These are phyloP conservation scores for Lucifuga dentata DNA, from an alignment of 2,113 vertebrate species.

Conservation along the genomic window DNA sequence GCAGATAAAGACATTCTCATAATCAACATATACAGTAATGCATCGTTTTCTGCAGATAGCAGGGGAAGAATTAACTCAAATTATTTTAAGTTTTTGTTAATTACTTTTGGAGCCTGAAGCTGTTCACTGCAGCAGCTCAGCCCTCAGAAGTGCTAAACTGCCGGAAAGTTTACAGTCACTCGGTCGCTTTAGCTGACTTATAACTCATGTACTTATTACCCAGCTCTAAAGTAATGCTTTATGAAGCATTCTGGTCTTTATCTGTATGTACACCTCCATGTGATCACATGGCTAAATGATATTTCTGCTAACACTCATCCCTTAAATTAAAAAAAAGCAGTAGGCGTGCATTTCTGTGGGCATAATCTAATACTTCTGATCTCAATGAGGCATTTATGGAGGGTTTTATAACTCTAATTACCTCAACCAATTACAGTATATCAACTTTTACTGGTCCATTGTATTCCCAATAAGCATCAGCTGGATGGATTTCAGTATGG, in stretches of 20 bases:
- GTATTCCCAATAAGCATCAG: conserved; percentile 75
- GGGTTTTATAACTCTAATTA: conserved; percentile 87
- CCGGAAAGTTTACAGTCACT: conserved; percentile 84
- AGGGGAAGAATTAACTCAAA: conserved; percentile 83
- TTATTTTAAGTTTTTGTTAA: conserved; percentile 87
- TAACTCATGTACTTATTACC: conserved; percentile 86
- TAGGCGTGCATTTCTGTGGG: conserved; percentile 83
- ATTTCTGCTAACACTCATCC: conserved; percentile 85
- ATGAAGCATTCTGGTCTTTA: conserved; percentile 83
- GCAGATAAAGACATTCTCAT: conserved; percentile 81
- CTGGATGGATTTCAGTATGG: conserved; percentile 72
- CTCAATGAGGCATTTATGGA: conserved; percentile 84
- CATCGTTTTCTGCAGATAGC: conserved; percentile 83
- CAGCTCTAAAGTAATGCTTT: conserved; percentile 81
- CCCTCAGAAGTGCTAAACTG: conserved; percentile 79
- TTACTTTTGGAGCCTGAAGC: conserved; percentile 85
- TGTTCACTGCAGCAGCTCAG: conserved; percentile 71
- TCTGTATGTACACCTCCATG: conserved; percentile 84
- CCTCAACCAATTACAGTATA: conserved; percentile 84
- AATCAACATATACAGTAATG: conserved; percentile 84
- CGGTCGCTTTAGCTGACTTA: conserved; percentile 81
- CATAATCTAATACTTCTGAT: conserved; percentile 80
- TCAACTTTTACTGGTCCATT: conserved; percentile 82
- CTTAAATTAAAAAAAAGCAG: conserved; percentile 86
- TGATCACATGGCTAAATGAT: conserved; percentile 81